Evolutionary conservation across 2,797 vertebrate species (phyloP).

Genomic region (Falco peregrinus): DNA sequence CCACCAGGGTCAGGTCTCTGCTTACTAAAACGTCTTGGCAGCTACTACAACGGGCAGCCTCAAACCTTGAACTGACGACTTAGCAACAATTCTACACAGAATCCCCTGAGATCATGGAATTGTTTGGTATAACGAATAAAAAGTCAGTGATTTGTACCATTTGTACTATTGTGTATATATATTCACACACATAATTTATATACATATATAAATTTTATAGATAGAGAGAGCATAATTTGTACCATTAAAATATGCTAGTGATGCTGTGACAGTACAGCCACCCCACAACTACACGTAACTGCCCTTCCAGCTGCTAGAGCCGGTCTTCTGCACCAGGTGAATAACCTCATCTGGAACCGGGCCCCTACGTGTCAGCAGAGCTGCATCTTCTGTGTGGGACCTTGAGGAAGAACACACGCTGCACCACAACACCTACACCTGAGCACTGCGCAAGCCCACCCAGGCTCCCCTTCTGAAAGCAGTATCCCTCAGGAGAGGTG

Average conservation of each 20-base stretch:
- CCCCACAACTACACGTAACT: accelerated
- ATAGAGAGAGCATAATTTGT: background rate
- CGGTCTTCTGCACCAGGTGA: background rate
- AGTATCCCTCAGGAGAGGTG: background rate
- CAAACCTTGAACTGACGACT: background rate
- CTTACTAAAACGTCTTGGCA: constrained; percentile 34
- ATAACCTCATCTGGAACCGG: background rate
- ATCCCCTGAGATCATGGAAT: background rate
- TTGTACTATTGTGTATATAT: too few relatives aligned
- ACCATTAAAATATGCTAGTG: background rate
- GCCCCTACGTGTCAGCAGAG: accelerated
- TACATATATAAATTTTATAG: too few relatives aligned
- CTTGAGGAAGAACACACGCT: background rate
- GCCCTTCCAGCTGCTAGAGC: background rate
- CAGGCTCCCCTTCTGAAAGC: background rate
- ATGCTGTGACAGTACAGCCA: background rate
- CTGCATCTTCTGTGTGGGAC: background rate
- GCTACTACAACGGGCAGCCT: background rate
- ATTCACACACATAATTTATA: too few relatives aligned
- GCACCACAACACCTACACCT: background rate
- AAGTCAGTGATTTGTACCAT: background rate
- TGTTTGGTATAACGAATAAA: background rate
- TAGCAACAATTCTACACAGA: background rate
- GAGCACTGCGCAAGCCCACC: background rate
- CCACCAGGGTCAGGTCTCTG: background rate